Evolutionary conservation across 2,113 vertebrate species (phyloP).

Genomic region (Tyrannus savana): DNA sequence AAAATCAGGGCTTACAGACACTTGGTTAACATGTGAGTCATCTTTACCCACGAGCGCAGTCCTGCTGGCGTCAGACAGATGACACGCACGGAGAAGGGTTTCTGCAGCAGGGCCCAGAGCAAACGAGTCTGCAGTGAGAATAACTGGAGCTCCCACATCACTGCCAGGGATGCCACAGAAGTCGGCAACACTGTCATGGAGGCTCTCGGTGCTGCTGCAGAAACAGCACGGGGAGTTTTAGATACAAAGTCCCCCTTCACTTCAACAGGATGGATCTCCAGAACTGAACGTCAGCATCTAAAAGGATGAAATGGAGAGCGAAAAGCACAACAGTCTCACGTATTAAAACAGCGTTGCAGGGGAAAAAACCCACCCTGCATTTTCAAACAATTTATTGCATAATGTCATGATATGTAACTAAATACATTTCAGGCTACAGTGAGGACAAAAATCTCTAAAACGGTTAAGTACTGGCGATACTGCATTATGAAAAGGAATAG

Average conservation of each 20-base stretch:
- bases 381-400: constrained; percentile 76
- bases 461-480: constrained; percentile 11
- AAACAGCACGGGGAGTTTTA: rapidly evolving
- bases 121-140: not conserved
- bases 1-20: not conserved
- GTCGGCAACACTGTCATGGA: rapidly evolving
- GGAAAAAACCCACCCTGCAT: constrained; percentile 18
- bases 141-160: not conserved
- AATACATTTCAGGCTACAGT: constrained; percentile 69
- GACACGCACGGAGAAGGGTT: not conserved
- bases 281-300: not conserved
- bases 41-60: not conserved
- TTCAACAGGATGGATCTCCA: not conserved
- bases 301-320: not conserved
- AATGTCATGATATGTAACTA: constrained; percentile 72
- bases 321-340: constrained; percentile 19
- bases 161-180: not conserved
- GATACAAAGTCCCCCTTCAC: not conserved
- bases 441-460: constrained; percentile 59
- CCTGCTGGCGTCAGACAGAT: not conserved
- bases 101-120: not conserved
- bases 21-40: not conserved
- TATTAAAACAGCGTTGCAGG: constrained; percentile 20
- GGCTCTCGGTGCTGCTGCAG: not conserved
- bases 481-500: constrained; percentile 15